These are phyloP conservation scores for Scalopus aquaticus DNA, from an alignment of 2,113 vertebrate genomes.

Conservation along the genomic window DNA sequence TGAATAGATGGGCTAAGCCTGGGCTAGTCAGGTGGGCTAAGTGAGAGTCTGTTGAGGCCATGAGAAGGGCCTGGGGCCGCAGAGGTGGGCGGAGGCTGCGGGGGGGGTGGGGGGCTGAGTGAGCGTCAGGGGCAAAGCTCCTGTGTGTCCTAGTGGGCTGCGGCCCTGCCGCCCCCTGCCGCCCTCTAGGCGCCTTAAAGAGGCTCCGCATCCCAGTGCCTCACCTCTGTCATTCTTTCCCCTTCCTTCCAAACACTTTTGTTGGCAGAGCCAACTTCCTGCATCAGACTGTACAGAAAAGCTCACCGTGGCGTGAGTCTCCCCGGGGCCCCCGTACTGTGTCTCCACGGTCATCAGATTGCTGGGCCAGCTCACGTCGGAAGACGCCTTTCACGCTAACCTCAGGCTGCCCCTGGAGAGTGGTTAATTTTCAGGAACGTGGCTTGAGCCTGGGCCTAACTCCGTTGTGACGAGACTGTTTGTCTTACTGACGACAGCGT, in stretches of 20 bases:
- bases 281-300: background rate
- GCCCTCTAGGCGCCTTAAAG: background rate
- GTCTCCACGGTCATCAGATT: background rate
- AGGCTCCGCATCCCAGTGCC: background rate
- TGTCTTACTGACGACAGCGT: background rate
- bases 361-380: background rate
- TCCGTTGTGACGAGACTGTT: too few species aligned
- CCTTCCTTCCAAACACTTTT: background rate
- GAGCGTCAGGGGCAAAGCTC: too few species aligned
- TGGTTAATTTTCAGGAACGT: background rate
- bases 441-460: background rate
- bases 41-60: background rate
- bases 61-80: background rate
- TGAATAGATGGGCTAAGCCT: background rate
- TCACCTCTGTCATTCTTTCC: background rate
- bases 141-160: too few species aligned
- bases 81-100: background rate
- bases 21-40: background rate
- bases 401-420: background rate
- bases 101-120: too few species aligned
- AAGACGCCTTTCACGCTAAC: constrained; percentile 6
- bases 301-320: background rate
- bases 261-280: background rate
- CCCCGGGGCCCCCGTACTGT: background rate
- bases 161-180: too few species aligned